Evolutionary conservation across 2,888 invertebrate species (phyloP).

Genomic region (Agrotis puta): DNA sequence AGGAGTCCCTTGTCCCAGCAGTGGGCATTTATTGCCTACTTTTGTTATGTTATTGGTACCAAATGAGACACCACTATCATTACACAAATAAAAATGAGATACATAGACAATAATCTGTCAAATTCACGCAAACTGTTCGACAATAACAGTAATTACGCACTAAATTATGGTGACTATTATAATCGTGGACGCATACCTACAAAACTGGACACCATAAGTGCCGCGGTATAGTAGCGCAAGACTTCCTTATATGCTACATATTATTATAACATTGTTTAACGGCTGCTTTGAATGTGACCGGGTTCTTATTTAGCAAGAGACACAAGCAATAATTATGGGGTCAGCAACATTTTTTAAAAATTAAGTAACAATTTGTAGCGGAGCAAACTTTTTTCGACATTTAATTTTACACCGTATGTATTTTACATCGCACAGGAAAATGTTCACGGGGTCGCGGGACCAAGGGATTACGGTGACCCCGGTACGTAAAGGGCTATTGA

Average conservation of each 20-base stretch:
- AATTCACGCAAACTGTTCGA: slow-evolving; percentile 36
- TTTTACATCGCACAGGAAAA: slow-evolving; percentile 1
- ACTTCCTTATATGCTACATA: slow-evolving; percentile 50
- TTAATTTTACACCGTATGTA: neutral
- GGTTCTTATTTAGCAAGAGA: neutral
- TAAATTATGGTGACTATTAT: slow-evolving; percentile 32
- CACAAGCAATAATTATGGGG: neutral
- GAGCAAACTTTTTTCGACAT: neutral
- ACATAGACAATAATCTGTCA: slow-evolving; percentile 23
- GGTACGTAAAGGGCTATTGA: too few relatives aligned
- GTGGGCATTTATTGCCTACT: neutral
- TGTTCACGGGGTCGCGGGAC: too few relatives aligned
- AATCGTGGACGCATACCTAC: slow-evolving; percentile 24
- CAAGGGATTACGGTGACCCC: too few relatives aligned
- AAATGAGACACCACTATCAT: slow-evolving; percentile 24
- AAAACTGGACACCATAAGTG: slow-evolving; percentile 47
- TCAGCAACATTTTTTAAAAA: neutral
- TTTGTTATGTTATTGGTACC: slow-evolving; percentile 6
- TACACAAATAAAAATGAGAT: slow-evolving; percentile 17
- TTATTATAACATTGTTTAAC: slow-evolving; percentile 29
- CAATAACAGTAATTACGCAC: slow-evolving; percentile 53
- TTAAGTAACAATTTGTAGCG: neutral
- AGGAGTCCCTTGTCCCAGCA: too few relatives aligned
- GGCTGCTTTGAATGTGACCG: slow-evolving; percentile 24
- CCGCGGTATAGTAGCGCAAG: slow-evolving; percentile 31